A percentile compares a stretch with the other conserved stretches of the same genome.
Evolutionary conservation across 2,888 invertebrate genomes (phyloP).

Genomic region (Protula sp.): DNA sequence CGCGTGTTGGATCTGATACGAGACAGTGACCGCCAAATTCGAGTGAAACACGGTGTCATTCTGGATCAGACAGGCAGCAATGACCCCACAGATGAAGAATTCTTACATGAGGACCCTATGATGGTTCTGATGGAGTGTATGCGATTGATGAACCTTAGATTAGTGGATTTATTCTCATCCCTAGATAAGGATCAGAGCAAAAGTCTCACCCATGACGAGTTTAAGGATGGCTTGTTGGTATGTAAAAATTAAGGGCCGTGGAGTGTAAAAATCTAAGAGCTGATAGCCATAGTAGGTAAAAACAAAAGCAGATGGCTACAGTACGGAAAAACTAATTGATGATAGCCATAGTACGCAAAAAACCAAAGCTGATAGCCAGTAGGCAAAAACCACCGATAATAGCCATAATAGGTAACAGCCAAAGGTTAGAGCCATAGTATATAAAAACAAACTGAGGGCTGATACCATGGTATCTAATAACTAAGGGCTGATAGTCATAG

Average conservation of each 20-base stretch:
- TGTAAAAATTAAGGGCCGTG: conserved; percentile 29
- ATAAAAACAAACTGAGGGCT: too few species aligned
- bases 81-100: not conserved
- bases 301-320: too few species aligned
- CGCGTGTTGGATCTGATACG: not conserved
- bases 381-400: too few species aligned
- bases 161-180: not conserved
- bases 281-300: too few species aligned
- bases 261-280: too few species aligned
- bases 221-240: conserved; percentile 1
- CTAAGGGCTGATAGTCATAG: too few species aligned
- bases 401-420: too few species aligned
- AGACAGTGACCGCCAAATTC: not conserved
- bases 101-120: not conserved
- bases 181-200: conserved; percentile 1
- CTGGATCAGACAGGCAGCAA: not conserved
- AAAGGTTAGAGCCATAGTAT: too few species aligned
- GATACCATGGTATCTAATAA: too few species aligned
- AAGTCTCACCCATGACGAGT: not conserved
- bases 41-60: not conserved
- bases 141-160: not conserved
- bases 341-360: too few species aligned
- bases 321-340: too few species aligned
- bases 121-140: conserved; percentile 4
- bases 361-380: too few species aligned